Conservation (phyloP, 2,797 vertebrate species). For the Hozukius guyotensis region DNA sequence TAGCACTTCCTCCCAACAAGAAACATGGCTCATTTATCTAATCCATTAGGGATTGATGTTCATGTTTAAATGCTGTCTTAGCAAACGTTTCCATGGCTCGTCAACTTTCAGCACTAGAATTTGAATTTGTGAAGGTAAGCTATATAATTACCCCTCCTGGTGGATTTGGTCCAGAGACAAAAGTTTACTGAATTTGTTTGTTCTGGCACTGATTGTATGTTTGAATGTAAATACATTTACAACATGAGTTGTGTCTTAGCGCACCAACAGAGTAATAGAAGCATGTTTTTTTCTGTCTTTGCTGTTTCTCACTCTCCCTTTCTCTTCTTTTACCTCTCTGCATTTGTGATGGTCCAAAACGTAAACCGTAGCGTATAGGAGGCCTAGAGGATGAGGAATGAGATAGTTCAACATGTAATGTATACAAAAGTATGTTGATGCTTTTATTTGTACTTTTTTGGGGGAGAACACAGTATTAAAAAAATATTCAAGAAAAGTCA, state of each 20-base stretch:
- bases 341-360: slow-evolving; percentile 69
- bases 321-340: slow-evolving; percentile 67
- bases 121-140: slow-evolving; percentile 41
- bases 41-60: slow-evolving; percentile 23
- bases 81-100: slow-evolving; percentile 42
- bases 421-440: slow-evolving; percentile 69
- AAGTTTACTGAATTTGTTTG: slow-evolving; percentile 62
- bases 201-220: slow-evolving; percentile 79
- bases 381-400: slow-evolving; percentile 67
- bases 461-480: slow-evolving; percentile 73
- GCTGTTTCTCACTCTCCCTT: slow-evolving; percentile 60
- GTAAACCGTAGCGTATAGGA: slow-evolving; percentile 72
- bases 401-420: slow-evolving; percentile 69
- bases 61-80: slow-evolving; percentile 52
- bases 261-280: slow-evolving; percentile 66
- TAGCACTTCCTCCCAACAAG: slow-evolving; percentile 66
- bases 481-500: slow-evolving; percentile 52
- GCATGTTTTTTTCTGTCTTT: slow-evolving; percentile 71
- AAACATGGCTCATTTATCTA: slow-evolving; percentile 38
- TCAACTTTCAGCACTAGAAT: slow-evolving; percentile 37
- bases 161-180: slow-evolving; percentile 50
- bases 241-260: slow-evolving; percentile 76
- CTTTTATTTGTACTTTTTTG: slow-evolving; percentile 76
- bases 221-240: slow-evolving; percentile 84
- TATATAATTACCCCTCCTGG: slow-evolving; percentile 22